Percentiles rank a stretch among this genome's conserved stretches.
Evolutionary conservation across 2,113 vertebrate genomes (phyloP).

Genomic region (Anhinga anhinga): DNA sequence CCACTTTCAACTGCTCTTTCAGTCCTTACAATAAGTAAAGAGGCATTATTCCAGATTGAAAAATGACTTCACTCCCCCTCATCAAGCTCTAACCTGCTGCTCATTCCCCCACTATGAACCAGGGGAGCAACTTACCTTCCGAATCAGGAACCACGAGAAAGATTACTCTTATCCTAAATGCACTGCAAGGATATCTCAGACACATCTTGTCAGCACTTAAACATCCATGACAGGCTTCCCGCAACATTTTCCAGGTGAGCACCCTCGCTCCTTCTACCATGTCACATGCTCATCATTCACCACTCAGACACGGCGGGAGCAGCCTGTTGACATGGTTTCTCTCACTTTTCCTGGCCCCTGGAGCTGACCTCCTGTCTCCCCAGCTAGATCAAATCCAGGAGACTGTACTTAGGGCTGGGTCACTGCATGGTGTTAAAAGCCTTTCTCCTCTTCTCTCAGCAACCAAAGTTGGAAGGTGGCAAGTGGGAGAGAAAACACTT

Average conservation of each 20-base stretch:
- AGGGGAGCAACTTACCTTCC: background rate
- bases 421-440: constrained; percentile 65
- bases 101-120: background rate
- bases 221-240: constrained; percentile 47
- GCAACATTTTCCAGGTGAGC: constrained; percentile 76
- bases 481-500: constrained; percentile 49
- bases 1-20: background rate
- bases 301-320: constrained; percentile 27
- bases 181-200: constrained; percentile 30
- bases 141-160: background rate
- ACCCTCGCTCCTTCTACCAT: background rate
- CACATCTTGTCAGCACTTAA: constrained; percentile 70
- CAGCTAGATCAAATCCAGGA: constrained; percentile 59
- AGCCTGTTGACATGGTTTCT: constrained; percentile 69
- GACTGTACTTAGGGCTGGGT: constrained; percentile 46
- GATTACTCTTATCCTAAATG: constrained; percentile 39
- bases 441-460: constrained; percentile 51
- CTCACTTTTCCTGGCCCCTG: constrained; percentile 51
- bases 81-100: background rate
- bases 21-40: background rate
- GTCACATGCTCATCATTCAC: constrained; percentile 42
- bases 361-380: constrained; percentile 50
- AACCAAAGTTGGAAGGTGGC: constrained; percentile 50
- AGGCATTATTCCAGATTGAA: background rate
- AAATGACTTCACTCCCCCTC: background rate